A percentile compares a stretch with the other conserved stretches of the same genome.
These are phyloP conservation scores for Hipposideros armiger DNA, from an alignment of 2,113 vertebrate genomes.

Conservation along the genomic window DNA sequence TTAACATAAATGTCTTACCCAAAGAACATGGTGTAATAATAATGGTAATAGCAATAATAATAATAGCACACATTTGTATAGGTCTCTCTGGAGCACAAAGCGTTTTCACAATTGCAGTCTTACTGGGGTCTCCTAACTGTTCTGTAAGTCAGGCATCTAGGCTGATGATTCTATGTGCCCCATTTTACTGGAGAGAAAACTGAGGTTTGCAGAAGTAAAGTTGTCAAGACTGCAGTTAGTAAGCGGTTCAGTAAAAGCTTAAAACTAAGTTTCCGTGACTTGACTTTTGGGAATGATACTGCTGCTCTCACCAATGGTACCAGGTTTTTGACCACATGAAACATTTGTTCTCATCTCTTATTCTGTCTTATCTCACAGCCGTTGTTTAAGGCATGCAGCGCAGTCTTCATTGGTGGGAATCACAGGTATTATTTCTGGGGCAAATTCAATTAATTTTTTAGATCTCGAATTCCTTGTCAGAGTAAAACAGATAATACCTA, in stretches of 20 bases:
- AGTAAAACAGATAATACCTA: neutral
- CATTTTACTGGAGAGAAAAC: constrained; percentile 47
- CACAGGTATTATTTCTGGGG: neutral
- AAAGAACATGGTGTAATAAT: constrained; percentile 73
- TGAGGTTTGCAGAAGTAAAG: neutral
- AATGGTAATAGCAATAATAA: constrained; percentile 65
- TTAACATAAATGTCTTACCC: constrained; percentile 82
- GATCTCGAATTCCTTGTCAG: neutral
- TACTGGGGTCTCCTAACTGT: neutral
- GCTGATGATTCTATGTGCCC: neutral
- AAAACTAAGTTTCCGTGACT: neutral
- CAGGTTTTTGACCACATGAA: neutral
- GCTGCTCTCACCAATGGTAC: neutral
- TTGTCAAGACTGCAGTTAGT: neutral
- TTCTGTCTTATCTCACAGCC: neutral
- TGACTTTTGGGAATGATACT: neutral
- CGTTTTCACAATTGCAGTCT: neutral
- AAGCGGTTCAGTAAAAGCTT: neutral
- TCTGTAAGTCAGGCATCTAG: neutral
- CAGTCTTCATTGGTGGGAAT: neutral
- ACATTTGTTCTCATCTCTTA: neutral
- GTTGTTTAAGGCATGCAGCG: neutral
- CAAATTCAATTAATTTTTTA: neutral
- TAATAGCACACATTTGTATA: constrained; percentile 59
- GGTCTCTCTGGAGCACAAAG: neutral